Evolutionary conservation across 2,113 vertebrate genomes (phyloP).

Genomic region (Neodontobutis hainanensis): DNA sequence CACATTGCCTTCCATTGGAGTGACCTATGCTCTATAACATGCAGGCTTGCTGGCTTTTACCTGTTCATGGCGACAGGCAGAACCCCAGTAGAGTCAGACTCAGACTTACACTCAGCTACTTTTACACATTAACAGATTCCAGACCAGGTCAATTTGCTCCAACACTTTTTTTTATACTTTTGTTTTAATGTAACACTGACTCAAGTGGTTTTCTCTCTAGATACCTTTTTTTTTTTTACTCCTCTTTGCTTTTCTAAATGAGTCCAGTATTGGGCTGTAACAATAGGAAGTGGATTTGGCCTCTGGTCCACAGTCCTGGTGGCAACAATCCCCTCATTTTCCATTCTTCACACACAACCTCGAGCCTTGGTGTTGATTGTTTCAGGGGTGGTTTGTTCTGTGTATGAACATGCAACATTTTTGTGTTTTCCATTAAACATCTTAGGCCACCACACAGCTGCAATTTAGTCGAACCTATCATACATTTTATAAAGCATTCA

Average conservation of each 20-base stretch:
- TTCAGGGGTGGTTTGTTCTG: conserved; percentile 61
- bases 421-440: conserved; percentile 58
- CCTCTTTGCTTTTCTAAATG: conserved; percentile 21
- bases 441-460: conserved; percentile 55
- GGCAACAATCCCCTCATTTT: conserved; percentile 69
- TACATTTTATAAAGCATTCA: conserved; percentile 49
- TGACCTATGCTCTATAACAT: too few species aligned
- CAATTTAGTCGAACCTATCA: conserved; percentile 54
- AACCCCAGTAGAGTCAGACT: too few species aligned
- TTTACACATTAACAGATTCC: background rate
- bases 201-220: conserved; percentile 19
- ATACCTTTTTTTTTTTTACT: conserved; percentile 42
- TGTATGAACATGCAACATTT: conserved; percentile 63
- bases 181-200: conserved; percentile 12
- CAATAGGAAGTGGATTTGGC: conserved; percentile 56
- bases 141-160: background rate
- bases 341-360: conserved; percentile 62
- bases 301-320: conserved; percentile 49
- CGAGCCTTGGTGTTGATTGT: conserved; percentile 60
- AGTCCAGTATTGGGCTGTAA: conserved; percentile 48
- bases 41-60: too few species aligned
- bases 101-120: too few species aligned
- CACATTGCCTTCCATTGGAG: too few species aligned
- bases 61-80: too few species aligned
- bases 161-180: conserved; percentile 14